Percentiles rank a stretch among this genome's conserved stretches.
Conservation (phyloP, 2,888 invertebrate genomes). For the Campaea margaritaria region DNA sequence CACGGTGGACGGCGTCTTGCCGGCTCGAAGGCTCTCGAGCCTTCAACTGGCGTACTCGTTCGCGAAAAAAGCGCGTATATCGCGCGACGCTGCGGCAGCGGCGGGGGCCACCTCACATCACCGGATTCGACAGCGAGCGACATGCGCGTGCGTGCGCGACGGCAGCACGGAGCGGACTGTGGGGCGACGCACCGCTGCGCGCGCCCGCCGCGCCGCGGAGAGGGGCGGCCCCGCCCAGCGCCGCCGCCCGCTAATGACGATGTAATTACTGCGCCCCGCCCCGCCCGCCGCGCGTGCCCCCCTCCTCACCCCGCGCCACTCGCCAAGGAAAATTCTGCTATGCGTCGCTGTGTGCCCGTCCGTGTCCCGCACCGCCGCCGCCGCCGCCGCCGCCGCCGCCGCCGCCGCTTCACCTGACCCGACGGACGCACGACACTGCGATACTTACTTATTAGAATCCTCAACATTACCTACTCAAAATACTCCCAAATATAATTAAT, state of each 20-base stretch:
- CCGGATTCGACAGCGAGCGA: conserved; percentile 76
- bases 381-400: neutral
- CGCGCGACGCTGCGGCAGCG: conserved; percentile 82
- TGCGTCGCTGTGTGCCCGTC: conserved; percentile 30
- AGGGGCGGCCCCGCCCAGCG: conserved; percentile 76
- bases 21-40: conserved; percentile 85
- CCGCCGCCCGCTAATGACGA: conserved; percentile 70
- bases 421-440: neutral
- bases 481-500: neutral
- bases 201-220: conserved; percentile 64
- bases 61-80: conserved; percentile 78
- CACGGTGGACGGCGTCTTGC: conserved; percentile 87
- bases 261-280: conserved; percentile 69
- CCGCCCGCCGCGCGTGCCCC: conserved; percentile 47
- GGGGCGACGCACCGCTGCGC: conserved; percentile 70
- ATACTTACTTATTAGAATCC: neutral
- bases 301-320: conserved; percentile 41
- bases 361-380: conserved; percentile 29
- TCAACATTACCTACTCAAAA: neutral
- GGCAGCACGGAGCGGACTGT: conserved; percentile 82
- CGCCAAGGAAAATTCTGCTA: conserved; percentile 31
- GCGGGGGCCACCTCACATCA: conserved; percentile 84
- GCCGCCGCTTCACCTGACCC: neutral
- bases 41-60: conserved; percentile 80
- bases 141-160: conserved; percentile 87